Evolutionary conservation across 2,797 vertebrate species (phyloP).

Genomic region (Australoheros facetus): DNA sequence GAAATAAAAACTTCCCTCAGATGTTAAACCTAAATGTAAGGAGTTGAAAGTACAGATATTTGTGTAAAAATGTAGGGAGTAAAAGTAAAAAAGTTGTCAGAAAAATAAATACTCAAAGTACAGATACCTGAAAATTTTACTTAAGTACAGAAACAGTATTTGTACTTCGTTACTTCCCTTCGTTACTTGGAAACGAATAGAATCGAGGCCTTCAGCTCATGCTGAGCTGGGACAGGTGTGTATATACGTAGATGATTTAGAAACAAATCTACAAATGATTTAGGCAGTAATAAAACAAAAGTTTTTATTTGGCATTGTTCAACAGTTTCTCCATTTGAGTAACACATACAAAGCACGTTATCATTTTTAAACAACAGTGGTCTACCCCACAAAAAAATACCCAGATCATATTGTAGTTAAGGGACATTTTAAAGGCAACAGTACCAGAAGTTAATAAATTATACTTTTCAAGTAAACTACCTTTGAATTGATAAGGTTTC

Average conservation of each 20-base stretch:
- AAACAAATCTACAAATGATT: neutral
- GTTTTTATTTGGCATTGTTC: slow-evolving; percentile 48
- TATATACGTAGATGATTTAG: neutral
- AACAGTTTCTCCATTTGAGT: slow-evolving; percentile 27
- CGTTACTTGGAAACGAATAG: neutral
- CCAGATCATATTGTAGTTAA: slow-evolving; percentile 27
- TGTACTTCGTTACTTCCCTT: too few relatives aligned
- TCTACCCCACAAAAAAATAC: neutral
- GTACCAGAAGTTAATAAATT: neutral
- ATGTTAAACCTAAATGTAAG: too few relatives aligned
- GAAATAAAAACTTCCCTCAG: too few relatives aligned
- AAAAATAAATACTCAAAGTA: too few relatives aligned
- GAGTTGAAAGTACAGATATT: too few relatives aligned
- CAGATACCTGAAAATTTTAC: too few relatives aligned
- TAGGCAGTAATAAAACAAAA: slow-evolving; percentile 1
- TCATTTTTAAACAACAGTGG: slow-evolving; percentile 1
- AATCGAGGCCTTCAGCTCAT: neutral
- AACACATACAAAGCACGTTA: slow-evolving; percentile 25
- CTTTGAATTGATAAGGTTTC: slow-evolving; percentile 20
- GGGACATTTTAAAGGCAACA: slow-evolving; percentile 54
- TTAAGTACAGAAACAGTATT: too few relatives aligned
- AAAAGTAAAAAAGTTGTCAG: too few relatives aligned
- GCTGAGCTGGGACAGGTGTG: neutral
- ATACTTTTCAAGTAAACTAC: slow-evolving; percentile 58
- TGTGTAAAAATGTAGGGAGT: too few relatives aligned